Conservation (phyloP, 2,888 invertebrate species). For the Scaptomyza tumidula region DNA sequence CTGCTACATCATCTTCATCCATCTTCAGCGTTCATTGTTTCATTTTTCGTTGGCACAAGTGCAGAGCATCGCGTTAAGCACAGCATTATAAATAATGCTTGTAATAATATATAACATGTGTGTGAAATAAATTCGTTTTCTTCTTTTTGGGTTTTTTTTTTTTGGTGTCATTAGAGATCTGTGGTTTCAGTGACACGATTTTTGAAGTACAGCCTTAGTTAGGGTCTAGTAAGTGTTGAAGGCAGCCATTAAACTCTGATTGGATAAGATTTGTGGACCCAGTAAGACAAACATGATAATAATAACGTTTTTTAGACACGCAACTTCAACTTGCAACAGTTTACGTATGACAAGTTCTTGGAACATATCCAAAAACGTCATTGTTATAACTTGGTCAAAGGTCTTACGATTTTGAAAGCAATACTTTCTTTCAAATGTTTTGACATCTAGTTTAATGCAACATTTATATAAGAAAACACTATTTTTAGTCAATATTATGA, state of each 20-base stretch:
- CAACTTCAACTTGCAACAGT: background rate
- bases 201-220: background rate
- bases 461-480: too few relatives aligned
- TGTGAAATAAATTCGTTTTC: slow-evolving; percentile 29
- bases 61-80: slow-evolving; percentile 10
- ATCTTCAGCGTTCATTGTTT: slow-evolving; percentile 29
- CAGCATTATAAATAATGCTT: slow-evolving; percentile 33
- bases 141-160: background rate
- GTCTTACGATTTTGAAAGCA: background rate
- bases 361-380: background rate
- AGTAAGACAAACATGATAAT: background rate
- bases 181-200: slow-evolving; percentile 1
- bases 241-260: background rate
- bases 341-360: background rate
- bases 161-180: slow-evolving; percentile 3
- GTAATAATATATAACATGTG: slow-evolving; percentile 50
- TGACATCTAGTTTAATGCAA: background rate
- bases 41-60: slow-evolving; percentile 26
- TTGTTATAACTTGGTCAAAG: background rate
- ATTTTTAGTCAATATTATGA: too few relatives aligned
- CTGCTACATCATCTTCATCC: background rate
- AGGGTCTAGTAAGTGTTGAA: background rate
- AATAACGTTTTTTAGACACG: background rate
- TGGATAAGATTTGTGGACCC: background rate
- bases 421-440: background rate